A percentile compares a stretch with the other conserved stretches of the same genome.
Conservation (phyloP, 2,797 vertebrate genomes). For the Chaunax sp. region DNA sequence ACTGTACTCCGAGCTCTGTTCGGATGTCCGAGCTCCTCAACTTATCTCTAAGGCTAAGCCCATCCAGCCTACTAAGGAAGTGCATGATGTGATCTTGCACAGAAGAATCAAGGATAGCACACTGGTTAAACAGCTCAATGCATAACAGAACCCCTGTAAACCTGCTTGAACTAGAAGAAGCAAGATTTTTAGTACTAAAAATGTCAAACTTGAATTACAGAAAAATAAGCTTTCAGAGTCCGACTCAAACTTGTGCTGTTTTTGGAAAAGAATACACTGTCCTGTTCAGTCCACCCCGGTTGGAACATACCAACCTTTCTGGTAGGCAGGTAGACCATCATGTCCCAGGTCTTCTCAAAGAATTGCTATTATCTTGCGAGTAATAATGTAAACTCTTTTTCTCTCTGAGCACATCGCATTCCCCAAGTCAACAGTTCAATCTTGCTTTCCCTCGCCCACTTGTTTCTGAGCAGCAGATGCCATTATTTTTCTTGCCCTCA, state of each 20-base stretch:
- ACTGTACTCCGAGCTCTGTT: no score
- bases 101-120: not conserved
- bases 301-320: no score
- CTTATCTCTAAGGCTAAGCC: no score
- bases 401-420: slow-evolving; percentile 69
- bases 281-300: no score
- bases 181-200: no score
- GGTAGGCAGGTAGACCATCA: slow-evolving; percentile 17
- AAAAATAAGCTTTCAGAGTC: not conserved
- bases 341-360: slow-evolving; percentile 35
- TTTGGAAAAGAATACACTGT: slow-evolving; percentile 1
- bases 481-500: slow-evolving; percentile 62
- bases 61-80: no score
- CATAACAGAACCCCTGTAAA: not conserved
- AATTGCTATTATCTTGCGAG: slow-evolving; percentile 51
- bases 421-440: slow-evolving; percentile 79
- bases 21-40: no score
- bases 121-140: not conserved
- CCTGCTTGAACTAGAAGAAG: slow-evolving; percentile 4
- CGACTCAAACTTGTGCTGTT: not conserved
- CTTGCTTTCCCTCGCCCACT: slow-evolving; percentile 68
- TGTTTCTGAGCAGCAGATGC: slow-evolving; percentile 69
- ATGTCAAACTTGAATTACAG: no score
- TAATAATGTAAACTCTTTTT: slow-evolving; percentile 62
- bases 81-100: not conserved